A percentile compares a stretch with the other conserved stretches of the same genome.
Evolutionary conservation across 2,797 vertebrate species (phyloP).

Genomic region (Mormyrops boulengeri): DNA sequence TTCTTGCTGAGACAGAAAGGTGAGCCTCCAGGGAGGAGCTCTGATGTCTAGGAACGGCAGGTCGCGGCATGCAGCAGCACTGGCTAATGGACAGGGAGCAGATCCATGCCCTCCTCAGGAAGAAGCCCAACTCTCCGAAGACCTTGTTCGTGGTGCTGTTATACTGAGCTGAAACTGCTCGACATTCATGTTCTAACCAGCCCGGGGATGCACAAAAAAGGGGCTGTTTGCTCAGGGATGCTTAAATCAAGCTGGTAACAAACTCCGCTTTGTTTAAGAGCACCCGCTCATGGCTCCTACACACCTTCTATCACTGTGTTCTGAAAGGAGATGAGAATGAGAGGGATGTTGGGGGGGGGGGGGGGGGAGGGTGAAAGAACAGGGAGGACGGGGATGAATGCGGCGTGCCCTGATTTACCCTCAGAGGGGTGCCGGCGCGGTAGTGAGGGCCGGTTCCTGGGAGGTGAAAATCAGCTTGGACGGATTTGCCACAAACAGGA

Average conservation of each 20-base stretch:
- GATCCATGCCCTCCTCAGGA: neutral
- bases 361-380: neutral
- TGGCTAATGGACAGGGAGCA: neutral
- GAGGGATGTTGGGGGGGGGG: neutral
- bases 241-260: neutral
- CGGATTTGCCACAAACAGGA: constrained; percentile 6
- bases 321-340: neutral
- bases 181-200: neutral
- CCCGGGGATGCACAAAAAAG: neutral
- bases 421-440: constrained; percentile 6
- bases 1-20: neutral
- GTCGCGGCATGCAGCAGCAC: neutral
- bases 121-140: neutral
- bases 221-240: neutral
- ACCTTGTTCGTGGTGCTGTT: neutral
- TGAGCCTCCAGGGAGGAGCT: neutral
- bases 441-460: neutral
- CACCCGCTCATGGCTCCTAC: neutral
- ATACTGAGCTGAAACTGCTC: neutral
- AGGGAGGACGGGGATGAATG: constrained; percentile 33
- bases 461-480: constrained; percentile 14
- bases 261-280: neutral
- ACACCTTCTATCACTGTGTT: neutral
- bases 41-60: neutral
- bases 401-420: constrained; percentile 39